Conservation (phyloP, 1,140 invertebrate species). For the Dinoponera quadriceps region DNA sequence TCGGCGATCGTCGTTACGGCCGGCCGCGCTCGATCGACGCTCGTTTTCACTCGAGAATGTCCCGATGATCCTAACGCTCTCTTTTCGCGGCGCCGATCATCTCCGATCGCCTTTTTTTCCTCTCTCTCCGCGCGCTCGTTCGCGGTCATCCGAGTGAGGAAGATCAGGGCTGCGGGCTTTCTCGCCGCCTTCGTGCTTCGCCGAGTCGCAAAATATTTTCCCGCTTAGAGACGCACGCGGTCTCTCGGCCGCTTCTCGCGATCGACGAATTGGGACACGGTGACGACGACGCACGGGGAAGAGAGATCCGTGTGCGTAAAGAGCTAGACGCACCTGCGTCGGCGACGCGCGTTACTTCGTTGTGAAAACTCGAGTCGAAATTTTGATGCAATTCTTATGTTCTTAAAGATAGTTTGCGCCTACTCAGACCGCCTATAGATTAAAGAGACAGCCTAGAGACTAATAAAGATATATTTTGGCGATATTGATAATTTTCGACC, state of each 20-base stretch:
- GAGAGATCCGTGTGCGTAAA: too few relatives aligned
- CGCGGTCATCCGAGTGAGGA: slow-evolving; percentile 9
- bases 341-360: too few relatives aligned
- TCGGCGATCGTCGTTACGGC: slow-evolving; percentile 69
- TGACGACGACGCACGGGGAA: not conserved
- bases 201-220: slow-evolving; percentile 19
- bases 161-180: slow-evolving; percentile 34
- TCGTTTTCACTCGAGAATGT: slow-evolving; percentile 76
- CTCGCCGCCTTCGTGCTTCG: slow-evolving; percentile 22
- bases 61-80: slow-evolving; percentile 41
- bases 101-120: not conserved
- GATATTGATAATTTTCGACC: too few relatives aligned
- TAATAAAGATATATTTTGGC: too few relatives aligned
- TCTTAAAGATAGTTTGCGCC: too few relatives aligned
- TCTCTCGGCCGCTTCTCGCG: not conserved
- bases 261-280: slow-evolving; percentile 8
- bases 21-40: slow-evolving; percentile 74
- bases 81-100: slow-evolving; percentile 30
- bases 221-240: not conserved
- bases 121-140: not conserved
- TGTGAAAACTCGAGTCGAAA: too few relatives aligned
- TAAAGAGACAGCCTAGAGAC: too few relatives aligned
- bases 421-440: too few relatives aligned
- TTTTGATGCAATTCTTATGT: too few relatives aligned
- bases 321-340: too few relatives aligned